phyloP scores from a whole-genome alignment of 2,113 vertebrate genomes.

The Podarcis cretensis region DNA sequence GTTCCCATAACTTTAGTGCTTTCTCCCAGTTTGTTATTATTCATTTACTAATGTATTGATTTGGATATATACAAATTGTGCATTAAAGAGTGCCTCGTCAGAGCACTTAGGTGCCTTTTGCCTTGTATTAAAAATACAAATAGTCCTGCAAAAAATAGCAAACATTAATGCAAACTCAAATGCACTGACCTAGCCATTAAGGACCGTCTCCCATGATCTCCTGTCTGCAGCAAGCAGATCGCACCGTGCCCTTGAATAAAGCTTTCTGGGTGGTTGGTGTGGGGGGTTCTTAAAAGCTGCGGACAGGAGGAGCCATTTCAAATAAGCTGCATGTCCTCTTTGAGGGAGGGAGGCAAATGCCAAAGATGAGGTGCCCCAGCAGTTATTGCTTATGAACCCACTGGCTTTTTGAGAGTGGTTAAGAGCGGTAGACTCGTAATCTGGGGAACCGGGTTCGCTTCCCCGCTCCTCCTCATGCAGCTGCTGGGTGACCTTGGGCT shows the following conservation, averaged over 20 bases:
- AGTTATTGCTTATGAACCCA: background rate
- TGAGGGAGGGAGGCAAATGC: background rate
- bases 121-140: constrained; percentile 34
- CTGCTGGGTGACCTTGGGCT: too few species aligned
- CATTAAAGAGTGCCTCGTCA: constrained; percentile 25
- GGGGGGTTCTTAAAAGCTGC: background rate
- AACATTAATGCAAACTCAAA: background rate
- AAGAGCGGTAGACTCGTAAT: too few species aligned
- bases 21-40: constrained; percentile 50
- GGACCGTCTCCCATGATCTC: background rate
- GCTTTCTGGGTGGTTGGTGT: too few species aligned
- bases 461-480: too few species aligned
- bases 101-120: constrained; percentile 32
- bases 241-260: background rate
- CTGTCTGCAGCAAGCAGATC: background rate
- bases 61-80: constrained; percentile 45
- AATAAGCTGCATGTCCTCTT: background rate
- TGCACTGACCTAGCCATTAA: background rate
- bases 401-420: too few species aligned
- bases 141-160: constrained; percentile 23
- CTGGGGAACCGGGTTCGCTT: too few species aligned
- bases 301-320: background rate
- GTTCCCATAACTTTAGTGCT: constrained; percentile 53
- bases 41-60: constrained; percentile 18
- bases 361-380: background rate